Conservation (phyloP, 2,888 invertebrate species). For the Cancer borealis region DNA sequence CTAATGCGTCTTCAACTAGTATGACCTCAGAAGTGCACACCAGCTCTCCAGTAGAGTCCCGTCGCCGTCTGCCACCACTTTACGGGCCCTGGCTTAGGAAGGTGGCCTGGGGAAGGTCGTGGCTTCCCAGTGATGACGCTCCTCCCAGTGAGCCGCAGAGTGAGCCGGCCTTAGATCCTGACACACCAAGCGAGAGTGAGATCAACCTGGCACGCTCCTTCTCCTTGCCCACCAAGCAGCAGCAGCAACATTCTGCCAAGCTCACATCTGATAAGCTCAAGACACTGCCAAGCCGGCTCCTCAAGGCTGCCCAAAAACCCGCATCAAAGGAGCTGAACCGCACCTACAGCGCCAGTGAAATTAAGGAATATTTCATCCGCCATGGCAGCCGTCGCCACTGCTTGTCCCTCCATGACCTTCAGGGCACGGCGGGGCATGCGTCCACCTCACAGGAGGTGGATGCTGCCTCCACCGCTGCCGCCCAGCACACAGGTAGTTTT, state of each 20-base stretch:
- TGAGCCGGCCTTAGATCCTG: conserved; percentile 64
- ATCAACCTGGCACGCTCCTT: conserved; percentile 63
- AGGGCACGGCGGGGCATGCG: conserved; percentile 51
- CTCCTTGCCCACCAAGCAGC: conserved; percentile 68
- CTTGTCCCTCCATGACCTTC: conserved; percentile 35
- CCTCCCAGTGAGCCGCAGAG: conserved; percentile 72
- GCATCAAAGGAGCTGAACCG: conserved; percentile 64
- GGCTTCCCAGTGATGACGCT: conserved; percentile 67
- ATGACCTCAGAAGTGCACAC: conserved; percentile 53
- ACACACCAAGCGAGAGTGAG: conserved; percentile 36
- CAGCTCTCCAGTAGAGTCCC: conserved; percentile 43
- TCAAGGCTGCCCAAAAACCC: conserved; percentile 65
- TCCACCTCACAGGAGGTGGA: conserved; percentile 5
- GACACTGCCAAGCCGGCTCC: conserved; percentile 63
- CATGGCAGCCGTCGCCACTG: conserved; percentile 69
- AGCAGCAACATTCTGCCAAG: conserved; percentile 57
- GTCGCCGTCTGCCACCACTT: conserved; percentile 51
- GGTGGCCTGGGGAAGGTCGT: conserved; percentile 45
- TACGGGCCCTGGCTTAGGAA: conserved; percentile 59
- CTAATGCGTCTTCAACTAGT: conserved; percentile 59
- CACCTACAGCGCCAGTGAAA: conserved; percentile 69
- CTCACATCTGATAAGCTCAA: conserved; percentile 64
- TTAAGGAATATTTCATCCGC: conserved; percentile 71
- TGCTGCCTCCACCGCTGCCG: not conserved
- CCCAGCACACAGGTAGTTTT: conserved; percentile 54